Conservation (phyloP, 2,797 vertebrate genomes). For the Tamandua tetradactyla region DNA sequence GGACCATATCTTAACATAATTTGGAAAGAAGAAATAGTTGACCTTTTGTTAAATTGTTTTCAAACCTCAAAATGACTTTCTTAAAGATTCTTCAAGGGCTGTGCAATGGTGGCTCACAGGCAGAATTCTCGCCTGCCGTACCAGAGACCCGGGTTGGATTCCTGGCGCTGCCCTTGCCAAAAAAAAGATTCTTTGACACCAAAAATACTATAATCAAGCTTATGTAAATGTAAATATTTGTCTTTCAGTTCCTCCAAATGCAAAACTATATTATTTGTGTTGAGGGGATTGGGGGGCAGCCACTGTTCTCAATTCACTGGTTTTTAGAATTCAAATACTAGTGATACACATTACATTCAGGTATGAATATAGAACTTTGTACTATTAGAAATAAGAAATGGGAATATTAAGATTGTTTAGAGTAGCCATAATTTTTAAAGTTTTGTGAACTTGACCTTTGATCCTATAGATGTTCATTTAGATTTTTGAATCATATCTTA, state of each 20-base stretch:
- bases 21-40: constrained; percentile 4
- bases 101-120: no score
- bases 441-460: constrained; percentile 31
- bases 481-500: constrained; percentile 21
- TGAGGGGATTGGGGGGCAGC: not conserved
- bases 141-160: no score
- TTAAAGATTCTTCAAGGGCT: constrained; percentile 35
- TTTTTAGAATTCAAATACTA: constrained; percentile 18
- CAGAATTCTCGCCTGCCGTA: no score
- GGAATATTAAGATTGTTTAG: constrained; percentile 7
- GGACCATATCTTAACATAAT: not conserved
- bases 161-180: no score
- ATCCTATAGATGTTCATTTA: constrained; percentile 40
- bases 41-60: constrained; percentile 36
- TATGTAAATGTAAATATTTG: constrained; percentile 11
- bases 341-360: not conserved
- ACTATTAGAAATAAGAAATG: not conserved
- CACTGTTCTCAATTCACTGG: not conserved
- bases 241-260: not conserved
- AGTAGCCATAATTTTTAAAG: not conserved
- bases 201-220: not conserved
- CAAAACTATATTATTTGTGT: not conserved
- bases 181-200: constrained; percentile 47
- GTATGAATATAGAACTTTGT: not conserved
- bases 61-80: not conserved